These are phyloP conservation scores for Megastigmus dorsalis DNA, from an alignment of 2,888 invertebrate species.

Conservation along the genomic window DNA sequence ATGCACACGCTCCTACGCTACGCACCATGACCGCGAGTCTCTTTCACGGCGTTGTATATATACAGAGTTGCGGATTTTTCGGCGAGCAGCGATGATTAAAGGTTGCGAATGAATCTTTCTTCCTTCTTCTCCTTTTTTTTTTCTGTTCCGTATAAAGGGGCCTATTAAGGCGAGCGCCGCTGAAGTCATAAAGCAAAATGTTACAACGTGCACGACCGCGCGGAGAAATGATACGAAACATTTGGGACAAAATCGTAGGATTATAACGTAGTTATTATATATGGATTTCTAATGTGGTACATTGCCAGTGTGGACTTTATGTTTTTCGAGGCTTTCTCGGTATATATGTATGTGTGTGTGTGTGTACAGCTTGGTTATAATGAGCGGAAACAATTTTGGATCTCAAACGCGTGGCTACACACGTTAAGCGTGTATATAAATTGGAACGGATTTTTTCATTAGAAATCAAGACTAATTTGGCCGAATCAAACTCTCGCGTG, in stretches of 20 bases:
- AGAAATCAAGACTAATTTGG: constrained; percentile 22
- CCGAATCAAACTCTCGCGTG: too few relatives aligned
- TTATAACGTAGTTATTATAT: constrained; percentile 13
- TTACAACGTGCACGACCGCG: too few relatives aligned
- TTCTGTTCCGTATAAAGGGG: background rate
- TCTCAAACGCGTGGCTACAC: background rate
- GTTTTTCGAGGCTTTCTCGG: background rate
- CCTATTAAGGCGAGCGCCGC: too few relatives aligned
- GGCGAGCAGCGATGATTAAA: constrained; percentile 38
- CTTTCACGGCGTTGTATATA: background rate
- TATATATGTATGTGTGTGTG: background rate
- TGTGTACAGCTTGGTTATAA: constrained; percentile 17
- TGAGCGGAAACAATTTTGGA: constrained; percentile 37
- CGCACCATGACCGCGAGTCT: constrained; percentile 10
- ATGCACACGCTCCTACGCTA: constrained; percentile 10
- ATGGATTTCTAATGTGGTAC: background rate
- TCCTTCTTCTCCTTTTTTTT: background rate
- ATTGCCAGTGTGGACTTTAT: too few relatives aligned
- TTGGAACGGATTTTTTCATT: constrained; percentile 31
- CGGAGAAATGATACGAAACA: too few relatives aligned
- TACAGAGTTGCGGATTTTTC: constrained; percentile 4
- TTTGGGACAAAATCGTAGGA: background rate
- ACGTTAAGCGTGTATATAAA: constrained; percentile 24
- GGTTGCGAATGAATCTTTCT: background rate
- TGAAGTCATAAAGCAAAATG: too few relatives aligned